phyloP scores from a whole-genome alignment of 2,797 vertebrate species.

The Melanotaenia nigrans region DNA sequence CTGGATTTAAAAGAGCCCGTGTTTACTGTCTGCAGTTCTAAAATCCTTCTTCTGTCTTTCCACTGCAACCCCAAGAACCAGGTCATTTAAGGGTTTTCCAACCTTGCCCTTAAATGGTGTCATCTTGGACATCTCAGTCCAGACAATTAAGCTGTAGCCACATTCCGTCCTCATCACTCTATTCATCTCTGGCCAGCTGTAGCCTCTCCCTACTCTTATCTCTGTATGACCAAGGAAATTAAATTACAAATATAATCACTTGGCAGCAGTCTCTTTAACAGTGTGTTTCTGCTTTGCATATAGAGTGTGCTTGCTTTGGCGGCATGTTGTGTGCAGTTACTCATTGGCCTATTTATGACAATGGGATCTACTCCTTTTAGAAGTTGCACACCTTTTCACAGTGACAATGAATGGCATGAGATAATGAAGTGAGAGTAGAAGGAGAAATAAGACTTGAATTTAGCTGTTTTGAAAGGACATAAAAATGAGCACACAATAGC shows the following conservation, averaged over 20 bases:
- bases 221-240: slow-evolving; percentile 83
- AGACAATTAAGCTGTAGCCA: slow-evolving; percentile 74
- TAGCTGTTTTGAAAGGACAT: slow-evolving; percentile 23
- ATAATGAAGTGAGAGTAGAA: slow-evolving; percentile 33
- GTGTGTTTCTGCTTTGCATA: slow-evolving; percentile 82
- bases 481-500: slow-evolving; percentile 10
- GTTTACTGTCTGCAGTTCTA: slow-evolving; percentile 6
- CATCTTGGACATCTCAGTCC: slow-evolving; percentile 65
- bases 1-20: slow-evolving; percentile 13
- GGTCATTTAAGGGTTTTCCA: slow-evolving; percentile 32
- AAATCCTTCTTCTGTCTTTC: slow-evolving; percentile 40
- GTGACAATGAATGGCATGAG: slow-evolving; percentile 56
- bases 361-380: slow-evolving; percentile 70
- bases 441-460: slow-evolving; percentile 22
- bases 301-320: slow-evolving; percentile 79
- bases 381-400: slow-evolving; percentile 69
- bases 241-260: slow-evolving; percentile 88
- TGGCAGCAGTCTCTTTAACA: slow-evolving; percentile 74
- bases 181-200: slow-evolving; percentile 74
- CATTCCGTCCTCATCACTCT: slow-evolving; percentile 60
- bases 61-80: slow-evolving; percentile 29
- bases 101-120: slow-evolving; percentile 57
- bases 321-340: slow-evolving; percentile 73
- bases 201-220: slow-evolving; percentile 78
- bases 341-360: slow-evolving; percentile 80